These are phyloP conservation scores for Cliona cf. orientalis DNA, from an alignment of 37 sponge, comb jelly and placozoan species.

Conservation along the genomic window DNA sequence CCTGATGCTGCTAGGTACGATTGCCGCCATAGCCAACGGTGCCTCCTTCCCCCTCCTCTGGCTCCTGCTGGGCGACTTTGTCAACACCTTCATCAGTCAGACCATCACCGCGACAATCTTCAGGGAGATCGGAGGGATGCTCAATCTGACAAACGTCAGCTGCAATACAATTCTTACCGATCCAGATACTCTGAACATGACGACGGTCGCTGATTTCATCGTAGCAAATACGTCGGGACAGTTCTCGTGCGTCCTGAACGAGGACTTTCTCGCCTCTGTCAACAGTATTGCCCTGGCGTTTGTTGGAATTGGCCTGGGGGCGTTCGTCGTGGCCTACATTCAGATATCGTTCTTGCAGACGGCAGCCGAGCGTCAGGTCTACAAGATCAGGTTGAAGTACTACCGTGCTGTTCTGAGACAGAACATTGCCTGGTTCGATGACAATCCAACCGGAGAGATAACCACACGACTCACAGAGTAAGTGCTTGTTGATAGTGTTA, in stretches of 20 bases:
- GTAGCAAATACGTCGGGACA: neutral
- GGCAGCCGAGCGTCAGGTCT: constrained; percentile 54
- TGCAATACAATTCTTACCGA: neutral
- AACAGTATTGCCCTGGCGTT: constrained; percentile 12
- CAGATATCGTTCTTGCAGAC: constrained; percentile 46
- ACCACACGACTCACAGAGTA: constrained; percentile 50
- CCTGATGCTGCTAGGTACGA: constrained; percentile 58
- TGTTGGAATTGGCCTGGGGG: constrained; percentile 29
- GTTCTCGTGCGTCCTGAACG: constrained; percentile 8
- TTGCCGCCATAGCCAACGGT: constrained; percentile 71
- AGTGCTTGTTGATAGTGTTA: too few species aligned
- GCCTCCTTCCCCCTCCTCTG: constrained; percentile 58
- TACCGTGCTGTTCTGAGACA: constrained; percentile 73
- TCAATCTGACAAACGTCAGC: neutral
- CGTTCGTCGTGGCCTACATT: constrained; percentile 20
- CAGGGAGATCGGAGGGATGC: too few species aligned
- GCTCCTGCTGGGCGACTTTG: constrained; percentile 75
- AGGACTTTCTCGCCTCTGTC: neutral
- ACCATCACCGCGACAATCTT: neutral
- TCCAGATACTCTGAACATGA: neutral
- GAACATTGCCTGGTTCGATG: constrained; percentile 88
- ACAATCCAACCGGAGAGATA: constrained; percentile 54
- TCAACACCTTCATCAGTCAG: constrained; percentile 53
- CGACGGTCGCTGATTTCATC: neutral
- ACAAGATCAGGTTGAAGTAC: constrained; percentile 42